Evolutionary conservation across 2,888 invertebrate species (phyloP).

Genomic region (Chymomyza fuscimana): DNA sequence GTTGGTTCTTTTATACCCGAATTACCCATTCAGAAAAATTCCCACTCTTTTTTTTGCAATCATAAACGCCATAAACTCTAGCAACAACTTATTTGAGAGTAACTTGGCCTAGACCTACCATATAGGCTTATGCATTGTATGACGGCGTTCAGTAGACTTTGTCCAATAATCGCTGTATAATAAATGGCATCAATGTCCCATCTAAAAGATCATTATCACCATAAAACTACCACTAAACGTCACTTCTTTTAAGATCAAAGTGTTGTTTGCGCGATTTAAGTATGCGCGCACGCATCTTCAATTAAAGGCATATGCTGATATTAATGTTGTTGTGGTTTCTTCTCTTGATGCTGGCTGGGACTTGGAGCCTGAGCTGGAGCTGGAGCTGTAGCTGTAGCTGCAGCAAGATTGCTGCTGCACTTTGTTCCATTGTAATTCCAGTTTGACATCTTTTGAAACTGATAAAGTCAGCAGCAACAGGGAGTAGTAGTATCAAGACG

Average conservation of each 20-base stretch:
- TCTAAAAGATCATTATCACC: slow-evolving; percentile 77
- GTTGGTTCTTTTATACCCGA: no score
- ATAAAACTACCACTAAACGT: slow-evolving; percentile 79
- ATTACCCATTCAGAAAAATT: no score
- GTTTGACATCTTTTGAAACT: slow-evolving; percentile 55
- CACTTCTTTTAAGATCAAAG: slow-evolving; percentile 79
- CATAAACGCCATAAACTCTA: background rate
- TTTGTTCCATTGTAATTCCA: slow-evolving; percentile 45
- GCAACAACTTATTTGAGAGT: background rate
- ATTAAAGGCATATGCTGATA: slow-evolving; percentile 67
- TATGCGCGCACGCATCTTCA: slow-evolving; percentile 76
- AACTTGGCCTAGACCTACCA: background rate
- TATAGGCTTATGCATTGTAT: slow-evolving; percentile 22
- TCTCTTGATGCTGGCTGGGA: slow-evolving; percentile 14
- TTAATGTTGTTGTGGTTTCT: slow-evolving; percentile 21
- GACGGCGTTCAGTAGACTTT: slow-evolving; percentile 26
- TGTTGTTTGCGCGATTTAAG: slow-evolving; percentile 76
- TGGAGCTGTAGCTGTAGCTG: background rate
- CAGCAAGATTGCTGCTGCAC: slow-evolving; percentile 3
- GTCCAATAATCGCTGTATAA: slow-evolving; percentile 67
- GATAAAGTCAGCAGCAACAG: slow-evolving; percentile 44
- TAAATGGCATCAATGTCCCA: slow-evolving; percentile 79
- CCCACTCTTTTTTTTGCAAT: no score
- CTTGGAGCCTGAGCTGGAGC: background rate
- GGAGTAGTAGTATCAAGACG: background rate